phyloP scores from a whole-genome alignment of 2,797 vertebrate genomes.

The Notoglanidium macrostoma region DNA sequence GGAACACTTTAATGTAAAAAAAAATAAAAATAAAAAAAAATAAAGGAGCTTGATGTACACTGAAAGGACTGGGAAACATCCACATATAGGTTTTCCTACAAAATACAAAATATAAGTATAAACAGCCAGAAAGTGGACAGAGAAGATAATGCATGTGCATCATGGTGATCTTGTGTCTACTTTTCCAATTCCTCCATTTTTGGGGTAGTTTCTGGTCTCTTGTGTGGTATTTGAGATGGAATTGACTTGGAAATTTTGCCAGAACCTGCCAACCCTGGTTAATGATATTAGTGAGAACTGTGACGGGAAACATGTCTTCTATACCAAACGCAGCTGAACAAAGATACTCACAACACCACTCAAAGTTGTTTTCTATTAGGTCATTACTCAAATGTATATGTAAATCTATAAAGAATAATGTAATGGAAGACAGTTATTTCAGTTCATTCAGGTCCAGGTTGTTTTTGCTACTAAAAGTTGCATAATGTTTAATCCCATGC shows the following conservation, averaged over 20 bases:
- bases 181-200: not conserved
- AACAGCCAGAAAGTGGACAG: not conserved
- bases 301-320: not conserved
- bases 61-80: not conserved
- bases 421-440: not conserved
- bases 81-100: not conserved
- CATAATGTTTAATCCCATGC: not conserved
- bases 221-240: not conserved
- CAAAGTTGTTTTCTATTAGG: not conserved
- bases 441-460: not conserved
- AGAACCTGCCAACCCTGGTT: not conserved
- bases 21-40: too few relatives aligned
- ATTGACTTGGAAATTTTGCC: not conserved
- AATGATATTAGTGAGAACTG: not conserved
- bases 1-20: not conserved
- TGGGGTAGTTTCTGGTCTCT: not conserved
- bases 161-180: not conserved
- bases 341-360: not conserved
- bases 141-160: not conserved
- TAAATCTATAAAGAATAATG: not conserved
- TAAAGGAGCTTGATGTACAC: not conserved
- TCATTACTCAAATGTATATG: not conserved
- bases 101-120: not conserved
- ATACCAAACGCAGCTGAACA: not conserved
- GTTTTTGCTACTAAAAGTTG: not conserved